Conservation (phyloP, 92 coral and sea anemone species). For the Phenganax marumi region DNA sequence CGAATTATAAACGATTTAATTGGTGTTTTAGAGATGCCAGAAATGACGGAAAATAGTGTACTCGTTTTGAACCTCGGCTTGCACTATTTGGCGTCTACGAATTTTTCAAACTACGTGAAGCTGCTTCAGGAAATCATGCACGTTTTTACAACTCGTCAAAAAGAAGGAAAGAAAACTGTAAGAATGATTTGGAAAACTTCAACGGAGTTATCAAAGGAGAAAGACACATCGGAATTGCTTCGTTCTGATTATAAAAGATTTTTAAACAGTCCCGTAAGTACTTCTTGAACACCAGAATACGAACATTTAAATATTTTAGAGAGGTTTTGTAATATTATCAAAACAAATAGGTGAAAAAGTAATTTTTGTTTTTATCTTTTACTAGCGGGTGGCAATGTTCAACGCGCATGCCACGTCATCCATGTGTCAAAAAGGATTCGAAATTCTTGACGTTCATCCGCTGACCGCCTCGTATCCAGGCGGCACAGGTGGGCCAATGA, state of each 20-base stretch:
- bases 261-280: conserved; percentile 71
- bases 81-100: conserved; percentile 69
- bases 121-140: conserved; percentile 59
- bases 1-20: conserved; percentile 60
- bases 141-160: conserved; percentile 49
- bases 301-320: too few relatives aligned
- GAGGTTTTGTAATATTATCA: too few relatives aligned
- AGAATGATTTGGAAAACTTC: conserved; percentile 88
- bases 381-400: conserved; percentile 76
- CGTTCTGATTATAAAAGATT: conserved; percentile 72
- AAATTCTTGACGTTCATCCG: conserved; percentile 84
- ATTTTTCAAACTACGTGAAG: conserved; percentile 59
- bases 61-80: conserved; percentile 78
- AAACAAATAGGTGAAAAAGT: neutral
- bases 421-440: conserved; percentile 84
- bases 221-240: conserved; percentile 64
- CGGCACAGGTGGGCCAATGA: conserved; percentile 95
- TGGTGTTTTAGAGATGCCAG: conserved; percentile 57
- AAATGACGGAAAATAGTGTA: conserved; percentile 78
- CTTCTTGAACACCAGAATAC: too few relatives aligned
- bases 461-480: conserved; percentile 81
- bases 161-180: conserved; percentile 33
- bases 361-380: neutral
- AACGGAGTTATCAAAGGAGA: conserved; percentile 82
- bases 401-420: conserved; percentile 73